Percentiles rank a stretch among this genome's conserved stretches.
Conservation (phyloP, 2,113 vertebrate species). For the Formicarius rufipectus region DNA sequence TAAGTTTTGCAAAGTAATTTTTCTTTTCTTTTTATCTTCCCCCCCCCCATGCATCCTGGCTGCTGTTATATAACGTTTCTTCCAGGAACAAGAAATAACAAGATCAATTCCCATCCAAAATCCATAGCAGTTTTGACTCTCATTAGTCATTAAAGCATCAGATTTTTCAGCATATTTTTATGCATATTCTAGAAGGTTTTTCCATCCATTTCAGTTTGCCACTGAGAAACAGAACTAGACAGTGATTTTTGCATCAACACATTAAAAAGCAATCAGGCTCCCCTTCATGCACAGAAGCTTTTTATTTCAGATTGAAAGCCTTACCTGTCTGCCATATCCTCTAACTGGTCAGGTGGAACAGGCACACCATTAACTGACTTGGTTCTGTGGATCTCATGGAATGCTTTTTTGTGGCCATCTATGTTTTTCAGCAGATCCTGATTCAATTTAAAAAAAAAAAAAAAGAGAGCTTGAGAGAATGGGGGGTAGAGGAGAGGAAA, state of each 20-base stretch:
- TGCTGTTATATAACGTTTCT: slow-evolving; percentile 74
- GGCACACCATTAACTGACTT: slow-evolving; percentile 93
- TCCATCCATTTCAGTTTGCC: not conserved
- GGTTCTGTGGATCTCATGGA: slow-evolving; percentile 92
- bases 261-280: slow-evolving; percentile 5
- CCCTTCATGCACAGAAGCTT: not conserved
- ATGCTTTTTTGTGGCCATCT: slow-evolving; percentile 90
- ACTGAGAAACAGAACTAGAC: not conserved
- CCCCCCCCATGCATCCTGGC: slow-evolving; percentile 42
- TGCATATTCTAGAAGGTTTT: not conserved
- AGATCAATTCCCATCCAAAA: slow-evolving; percentile 15
- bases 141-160: not conserved
- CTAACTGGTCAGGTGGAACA: slow-evolving; percentile 92
- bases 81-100: slow-evolving; percentile 55
- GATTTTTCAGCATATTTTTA: not conserved
- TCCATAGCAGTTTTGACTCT: not conserved
- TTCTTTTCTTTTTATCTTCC: slow-evolving; percentile 59
- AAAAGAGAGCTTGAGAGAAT: not conserved
- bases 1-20: slow-evolving; percentile 67
- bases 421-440: slow-evolving; percentile 92
- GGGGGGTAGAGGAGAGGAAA: not conserved
- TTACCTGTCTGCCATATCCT: slow-evolving; percentile 96
- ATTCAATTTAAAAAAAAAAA: slow-evolving; percentile 45
- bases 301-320: slow-evolving; percentile 15
- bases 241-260: not conserved